Base-by-base conservation (phyloP, 2,113 vertebrate species). In the Nerophis ophidion region DNA sequence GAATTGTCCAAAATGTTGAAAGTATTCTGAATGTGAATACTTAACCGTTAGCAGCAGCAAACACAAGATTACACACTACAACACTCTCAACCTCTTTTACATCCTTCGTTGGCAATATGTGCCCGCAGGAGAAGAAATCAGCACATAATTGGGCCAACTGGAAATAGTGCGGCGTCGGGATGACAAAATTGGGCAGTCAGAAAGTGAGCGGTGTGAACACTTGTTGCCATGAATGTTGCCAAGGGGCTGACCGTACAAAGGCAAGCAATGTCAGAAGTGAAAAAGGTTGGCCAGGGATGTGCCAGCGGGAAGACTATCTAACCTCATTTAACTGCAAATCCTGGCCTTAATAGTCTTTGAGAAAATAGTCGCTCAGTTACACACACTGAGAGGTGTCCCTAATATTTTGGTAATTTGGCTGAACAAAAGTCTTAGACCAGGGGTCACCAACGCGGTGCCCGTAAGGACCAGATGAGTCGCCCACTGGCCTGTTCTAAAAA, bases 291-390 rank as follows among this genome's bases (percentile, higher is more conserved):
- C 53, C 53, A 56, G 36, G 53, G 36, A 56, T 56, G 13, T 56
- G 36, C 19, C 33, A 68, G 8, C 36, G 51, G 40, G 38, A 9
- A 10, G 49, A n/a, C 26, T 8, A 13, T 38, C 60, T 44, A 45
- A 57, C 40, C 52, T 38, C 16, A 38, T 55, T 55, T 16, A 8
- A 38, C 14, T 15, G 35, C 10, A 54, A 36, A 38, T 16, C 14
- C 9, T 35, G 33, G 14, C 14, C 13, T 53, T 50, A 12, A 1
- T 3, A 26, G 26, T 50, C 17, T 26, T 12, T 13, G 15, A 53
- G 15, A 13, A 8, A 44, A 44, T 44, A 44, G 40, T 44, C 7
- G 14, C 34, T 51, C 82, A 89, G 51, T 44, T 44, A 44, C 40
- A 42, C 40, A 42, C 12, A 0, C 12, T 44, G 10, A 44, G 10